Percentiles rank a stretch among this genome's conserved stretches.
phyloP scores from a whole-genome alignment of 1,140 invertebrate species.

The Procambarus clarkii region DNA sequence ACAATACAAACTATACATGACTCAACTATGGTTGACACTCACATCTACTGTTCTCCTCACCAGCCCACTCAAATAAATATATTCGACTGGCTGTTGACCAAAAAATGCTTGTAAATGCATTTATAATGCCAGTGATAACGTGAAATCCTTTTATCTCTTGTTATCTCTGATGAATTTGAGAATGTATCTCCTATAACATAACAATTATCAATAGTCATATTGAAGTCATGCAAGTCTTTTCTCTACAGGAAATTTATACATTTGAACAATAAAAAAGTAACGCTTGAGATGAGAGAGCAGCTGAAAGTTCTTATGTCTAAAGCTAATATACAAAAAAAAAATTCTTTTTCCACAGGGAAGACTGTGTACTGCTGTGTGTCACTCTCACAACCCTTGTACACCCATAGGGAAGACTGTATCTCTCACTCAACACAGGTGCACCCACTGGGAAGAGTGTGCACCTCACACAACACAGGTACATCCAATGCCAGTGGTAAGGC shows the following conservation, averaged over 20 bases:
- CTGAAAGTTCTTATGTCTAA: background rate
- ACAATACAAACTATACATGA: background rate
- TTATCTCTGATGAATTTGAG: background rate
- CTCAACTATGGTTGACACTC: background rate
- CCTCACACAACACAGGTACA: too few relatives aligned
- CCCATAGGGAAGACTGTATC: too few relatives aligned
- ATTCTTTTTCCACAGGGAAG: too few relatives aligned
- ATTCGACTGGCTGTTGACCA: background rate
- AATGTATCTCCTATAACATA: background rate
- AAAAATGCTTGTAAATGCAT: background rate
- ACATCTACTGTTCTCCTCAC: background rate
- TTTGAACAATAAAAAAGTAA: background rate
- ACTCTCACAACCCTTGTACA: too few relatives aligned
- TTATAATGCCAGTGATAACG: background rate
- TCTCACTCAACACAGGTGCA: too few relatives aligned
- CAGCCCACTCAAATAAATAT: background rate
- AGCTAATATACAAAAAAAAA: background rate
- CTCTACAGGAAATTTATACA: background rate
- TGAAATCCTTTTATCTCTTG: too few relatives aligned
- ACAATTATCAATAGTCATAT: background rate
- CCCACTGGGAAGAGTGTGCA: too few relatives aligned
- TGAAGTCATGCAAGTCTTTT: background rate
- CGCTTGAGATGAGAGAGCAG: background rate
- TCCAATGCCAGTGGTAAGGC: too few relatives aligned
- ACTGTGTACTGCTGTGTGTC: too few relatives aligned